A percentile compares a stretch with the other conserved stretches of the same genome.
Evolutionary conservation across 2,888 invertebrate genomes (phyloP).

Genomic region (Eristalis arbustorum): DNA sequence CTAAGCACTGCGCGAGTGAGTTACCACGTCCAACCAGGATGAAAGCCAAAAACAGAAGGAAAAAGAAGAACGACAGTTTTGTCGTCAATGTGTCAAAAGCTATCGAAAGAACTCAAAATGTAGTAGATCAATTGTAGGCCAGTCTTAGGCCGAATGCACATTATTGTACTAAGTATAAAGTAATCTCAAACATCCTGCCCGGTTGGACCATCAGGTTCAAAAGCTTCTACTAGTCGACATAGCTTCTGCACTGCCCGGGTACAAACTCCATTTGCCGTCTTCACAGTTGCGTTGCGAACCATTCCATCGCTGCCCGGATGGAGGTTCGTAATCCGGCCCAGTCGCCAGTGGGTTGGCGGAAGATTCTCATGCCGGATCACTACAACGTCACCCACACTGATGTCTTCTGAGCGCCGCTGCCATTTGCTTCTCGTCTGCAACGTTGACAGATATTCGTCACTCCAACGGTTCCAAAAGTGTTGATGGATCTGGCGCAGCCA

Average conservation of each 20-base stretch:
- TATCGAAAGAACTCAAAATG: no score
- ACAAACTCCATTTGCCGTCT: neutral
- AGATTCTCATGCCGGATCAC: constrained; percentile 69
- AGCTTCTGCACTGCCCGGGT: neutral
- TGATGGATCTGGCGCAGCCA: no score
- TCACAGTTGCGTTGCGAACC: constrained; percentile 49
- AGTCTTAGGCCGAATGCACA: no score
- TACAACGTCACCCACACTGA: constrained; percentile 68
- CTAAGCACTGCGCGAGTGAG: no score
- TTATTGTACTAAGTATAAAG: no score
- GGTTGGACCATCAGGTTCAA: constrained; percentile 4
- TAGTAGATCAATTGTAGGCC: neutral
- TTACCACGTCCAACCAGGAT: no score
- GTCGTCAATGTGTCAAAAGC: no score
- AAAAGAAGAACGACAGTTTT: no score
- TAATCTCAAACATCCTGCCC: constrained; percentile 55
- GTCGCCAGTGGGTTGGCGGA: constrained; percentile 39
- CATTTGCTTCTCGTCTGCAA: constrained; percentile 42
- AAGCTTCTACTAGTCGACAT: constrained; percentile 1
- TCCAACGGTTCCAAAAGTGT: constrained; percentile 50
- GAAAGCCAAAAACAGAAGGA: no score
- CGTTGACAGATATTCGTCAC: constrained; percentile 23
- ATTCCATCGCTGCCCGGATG: constrained; percentile 48
- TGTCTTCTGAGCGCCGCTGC: constrained; percentile 11
- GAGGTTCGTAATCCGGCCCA: constrained; percentile 63